Evolutionary conservation across 2,113 vertebrate species (phyloP).

Genomic region (Corydoras sp.): DNA sequence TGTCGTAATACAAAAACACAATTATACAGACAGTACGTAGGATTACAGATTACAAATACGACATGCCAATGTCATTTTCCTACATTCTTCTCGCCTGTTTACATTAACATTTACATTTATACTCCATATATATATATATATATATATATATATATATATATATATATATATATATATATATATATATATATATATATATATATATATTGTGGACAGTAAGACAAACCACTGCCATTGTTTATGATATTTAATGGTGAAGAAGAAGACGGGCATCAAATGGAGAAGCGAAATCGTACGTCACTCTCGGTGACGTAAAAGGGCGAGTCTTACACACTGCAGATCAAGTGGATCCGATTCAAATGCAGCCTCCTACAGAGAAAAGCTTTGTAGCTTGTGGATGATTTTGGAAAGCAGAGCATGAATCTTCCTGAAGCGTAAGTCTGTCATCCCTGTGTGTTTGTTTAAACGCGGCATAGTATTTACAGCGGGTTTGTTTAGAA

Average conservation of each 20-base stretch:
- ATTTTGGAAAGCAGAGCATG: slow-evolving; percentile 27
- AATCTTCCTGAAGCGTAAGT: slow-evolving; percentile 20
- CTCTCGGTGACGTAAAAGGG: slow-evolving; percentile 57
- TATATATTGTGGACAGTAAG: too few relatives aligned
- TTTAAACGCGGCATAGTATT: not conserved
- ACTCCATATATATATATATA: too few relatives aligned
- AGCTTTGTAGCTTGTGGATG: slow-evolving; percentile 4
- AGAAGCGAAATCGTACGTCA: slow-evolving; percentile 46
- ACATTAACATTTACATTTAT: too few relatives aligned
- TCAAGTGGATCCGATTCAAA: slow-evolving; percentile 36
- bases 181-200: too few relatives aligned
- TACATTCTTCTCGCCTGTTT: too few relatives aligned
- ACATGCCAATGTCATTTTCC: too few relatives aligned
- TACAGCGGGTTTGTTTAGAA: not conserved
- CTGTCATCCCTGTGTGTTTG: not conserved
- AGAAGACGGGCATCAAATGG: not conserved
- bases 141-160: too few relatives aligned
- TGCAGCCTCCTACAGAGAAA: slow-evolving; percentile 42
- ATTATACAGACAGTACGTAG: too few relatives aligned
- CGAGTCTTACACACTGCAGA: slow-evolving; percentile 62
- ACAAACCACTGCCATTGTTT: not conserved
- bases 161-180: too few relatives aligned
- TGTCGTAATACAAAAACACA: too few relatives aligned
- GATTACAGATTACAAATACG: too few relatives aligned
- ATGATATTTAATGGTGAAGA: not conserved